These are phyloP conservation scores for Poeciliopsis turneri DNA, from an alignment of 2,797 vertebrate genomes.

Conservation along the genomic window DNA sequence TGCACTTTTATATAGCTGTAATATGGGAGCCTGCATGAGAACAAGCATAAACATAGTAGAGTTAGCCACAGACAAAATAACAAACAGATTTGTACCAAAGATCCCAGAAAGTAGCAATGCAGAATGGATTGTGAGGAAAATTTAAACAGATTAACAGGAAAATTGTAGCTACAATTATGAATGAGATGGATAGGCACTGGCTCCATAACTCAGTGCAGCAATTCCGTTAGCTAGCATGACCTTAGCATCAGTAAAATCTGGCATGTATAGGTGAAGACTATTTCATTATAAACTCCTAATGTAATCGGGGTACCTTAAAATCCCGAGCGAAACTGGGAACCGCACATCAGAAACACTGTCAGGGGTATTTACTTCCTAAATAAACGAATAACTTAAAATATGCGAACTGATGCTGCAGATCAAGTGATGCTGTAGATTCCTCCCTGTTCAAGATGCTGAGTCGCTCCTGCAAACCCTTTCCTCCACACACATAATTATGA, in stretches of 20 bases:
- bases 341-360: conserved; percentile 45
- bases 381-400: conserved; percentile 11
- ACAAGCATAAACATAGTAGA: neutral
- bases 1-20: conserved; percentile 4
- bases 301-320: conserved; percentile 44
- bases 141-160: neutral
- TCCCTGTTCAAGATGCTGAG: conserved; percentile 53
- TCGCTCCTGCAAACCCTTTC: conserved; percentile 44
- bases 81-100: neutral
- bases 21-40: neutral
- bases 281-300: conserved; percentile 40
- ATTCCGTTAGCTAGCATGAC: conserved; percentile 74
- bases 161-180: neutral
- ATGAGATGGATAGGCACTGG: conserved; percentile 19
- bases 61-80: neutral
- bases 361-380: neutral
- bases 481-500: conserved; percentile 25
- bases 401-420: conserved; percentile 55
- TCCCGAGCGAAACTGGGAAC: conserved; percentile 20
- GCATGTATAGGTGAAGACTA: neutral
- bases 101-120: neutral
- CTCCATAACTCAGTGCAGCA: conserved; percentile 52
- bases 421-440: conserved; percentile 54
- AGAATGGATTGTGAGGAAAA: neutral
- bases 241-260: conserved; percentile 66